These are phyloP conservation scores for Habrosyne pyritoides DNA, from an alignment of 2,888 invertebrate species.

Conservation along the genomic window DNA sequence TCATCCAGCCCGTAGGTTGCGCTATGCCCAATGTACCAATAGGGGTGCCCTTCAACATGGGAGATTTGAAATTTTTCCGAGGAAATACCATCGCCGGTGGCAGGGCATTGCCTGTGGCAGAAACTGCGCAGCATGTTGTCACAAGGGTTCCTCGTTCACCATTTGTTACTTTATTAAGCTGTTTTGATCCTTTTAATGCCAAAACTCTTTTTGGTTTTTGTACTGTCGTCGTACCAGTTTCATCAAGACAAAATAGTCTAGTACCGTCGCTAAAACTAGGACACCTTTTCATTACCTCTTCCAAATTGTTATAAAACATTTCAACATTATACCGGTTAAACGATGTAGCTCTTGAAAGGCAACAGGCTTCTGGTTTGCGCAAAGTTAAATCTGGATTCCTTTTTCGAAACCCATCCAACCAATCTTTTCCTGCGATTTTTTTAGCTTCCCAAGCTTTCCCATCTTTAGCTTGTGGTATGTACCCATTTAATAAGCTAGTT, in stretches of 20 bases:
- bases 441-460: slow-evolving; percentile 7
- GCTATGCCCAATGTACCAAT: slow-evolving; percentile 47
- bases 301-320: slow-evolving; percentile 16
- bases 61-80: slow-evolving; percentile 36
- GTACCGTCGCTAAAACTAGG: slow-evolving; percentile 26
- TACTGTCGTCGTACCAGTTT: slow-evolving; percentile 30
- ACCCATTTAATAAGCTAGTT: slow-evolving; percentile 10
- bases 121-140: slow-evolving; percentile 40
- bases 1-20: slow-evolving; percentile 48
- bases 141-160: slow-evolving; percentile 41
- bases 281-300: slow-evolving; percentile 17
- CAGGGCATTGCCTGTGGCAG: slow-evolving; percentile 33
- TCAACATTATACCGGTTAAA: slow-evolving; percentile 11
- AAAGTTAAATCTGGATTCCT: slow-evolving; percentile 9
- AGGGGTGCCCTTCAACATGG: slow-evolving; percentile 48
- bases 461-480: slow-evolving; percentile 6
- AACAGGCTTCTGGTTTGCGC: slow-evolving; percentile 12
- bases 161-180: slow-evolving; percentile 43
- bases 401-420: slow-evolving; percentile 11
- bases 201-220: slow-evolving; percentile 29
- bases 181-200: slow-evolving; percentile 27
- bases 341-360: slow-evolving; percentile 11
- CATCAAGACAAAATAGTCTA: slow-evolving; percentile 28
- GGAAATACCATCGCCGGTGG: slow-evolving; percentile 50
- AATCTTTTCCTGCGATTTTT: slow-evolving; percentile 11